Conservation (phyloP, 2,113 vertebrate species). For the Oreochromis aureus region DNA sequence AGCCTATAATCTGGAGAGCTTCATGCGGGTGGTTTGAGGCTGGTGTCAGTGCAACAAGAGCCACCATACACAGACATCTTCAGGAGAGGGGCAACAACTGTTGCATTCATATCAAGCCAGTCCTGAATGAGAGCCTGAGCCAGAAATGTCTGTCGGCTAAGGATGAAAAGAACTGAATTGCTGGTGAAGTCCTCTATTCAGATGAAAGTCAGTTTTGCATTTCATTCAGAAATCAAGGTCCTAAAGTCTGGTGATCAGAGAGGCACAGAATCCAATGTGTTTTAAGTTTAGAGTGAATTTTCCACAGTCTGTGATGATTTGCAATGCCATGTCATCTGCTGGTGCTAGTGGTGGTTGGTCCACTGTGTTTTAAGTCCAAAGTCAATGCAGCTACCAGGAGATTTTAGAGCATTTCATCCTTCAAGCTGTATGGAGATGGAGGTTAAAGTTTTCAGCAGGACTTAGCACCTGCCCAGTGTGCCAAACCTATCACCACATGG, state of each 20-base stretch:
- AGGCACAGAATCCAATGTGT: background rate
- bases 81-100: accelerated
- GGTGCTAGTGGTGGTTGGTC: background rate
- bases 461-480: background rate
- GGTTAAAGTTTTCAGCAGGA: background rate
- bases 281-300: background rate
- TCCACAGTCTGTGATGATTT: background rate
- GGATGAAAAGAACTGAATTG: background rate
- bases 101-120: background rate
- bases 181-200: background rate
- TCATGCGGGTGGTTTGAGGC: background rate
- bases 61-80: background rate
- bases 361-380: background rate
- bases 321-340: background rate
- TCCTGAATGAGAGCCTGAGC: background rate
- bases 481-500: background rate
- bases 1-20: background rate
- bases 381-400: background rate
- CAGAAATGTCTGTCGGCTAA: background rate
- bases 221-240: background rate
- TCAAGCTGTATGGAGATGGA: background rate
- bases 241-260: background rate
- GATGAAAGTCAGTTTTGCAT: background rate
- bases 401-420: background rate
- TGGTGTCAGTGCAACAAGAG: background rate